phyloP scores from a whole-genome alignment of 2,797 vertebrate genomes.

The Antrozous pallidus region DNA sequence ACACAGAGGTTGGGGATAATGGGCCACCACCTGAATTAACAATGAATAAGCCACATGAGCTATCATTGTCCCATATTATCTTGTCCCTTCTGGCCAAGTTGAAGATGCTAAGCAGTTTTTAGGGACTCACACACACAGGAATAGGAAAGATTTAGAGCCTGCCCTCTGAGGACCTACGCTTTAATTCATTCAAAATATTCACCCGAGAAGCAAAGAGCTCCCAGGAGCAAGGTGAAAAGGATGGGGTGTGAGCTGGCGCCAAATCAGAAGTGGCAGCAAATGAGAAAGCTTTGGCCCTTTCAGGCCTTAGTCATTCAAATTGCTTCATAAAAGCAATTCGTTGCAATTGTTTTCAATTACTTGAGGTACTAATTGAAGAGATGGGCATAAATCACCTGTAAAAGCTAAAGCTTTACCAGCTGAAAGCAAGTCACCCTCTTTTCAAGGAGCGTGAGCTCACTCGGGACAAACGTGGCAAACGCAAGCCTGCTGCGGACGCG shows the following conservation, averaged over 20 bases:
- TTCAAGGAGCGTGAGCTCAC: background rate
- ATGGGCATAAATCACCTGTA: constrained; percentile 47
- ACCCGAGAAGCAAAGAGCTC: constrained; percentile 15
- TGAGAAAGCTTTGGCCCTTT: background rate
- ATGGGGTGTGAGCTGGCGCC: background rate
- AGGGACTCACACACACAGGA: background rate
- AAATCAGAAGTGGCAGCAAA: background rate
- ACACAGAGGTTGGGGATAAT: rapidly evolving
- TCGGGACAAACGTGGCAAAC: background rate
- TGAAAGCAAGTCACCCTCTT: constrained; percentile 24
- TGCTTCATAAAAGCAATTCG: constrained; percentile 45
- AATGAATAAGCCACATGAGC: background rate
- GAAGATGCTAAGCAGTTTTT: background rate
- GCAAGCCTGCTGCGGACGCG: background rate
- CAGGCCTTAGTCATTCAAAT: constrained; percentile 34
- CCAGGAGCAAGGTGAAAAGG: background rate
- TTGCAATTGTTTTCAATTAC: constrained; percentile 60
- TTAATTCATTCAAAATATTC: constrained; percentile 48
- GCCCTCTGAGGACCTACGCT: constrained; percentile 1
- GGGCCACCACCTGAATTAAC: background rate
- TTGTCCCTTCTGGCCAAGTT: background rate
- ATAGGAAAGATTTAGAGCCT: constrained; percentile 52
- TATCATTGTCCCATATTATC: background rate
- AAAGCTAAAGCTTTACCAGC: constrained; percentile 17
- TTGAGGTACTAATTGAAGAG: constrained; percentile 51